phyloP scores from a whole-genome alignment of 2,888 invertebrate species.

The Argynnis bischoffii region DNA sequence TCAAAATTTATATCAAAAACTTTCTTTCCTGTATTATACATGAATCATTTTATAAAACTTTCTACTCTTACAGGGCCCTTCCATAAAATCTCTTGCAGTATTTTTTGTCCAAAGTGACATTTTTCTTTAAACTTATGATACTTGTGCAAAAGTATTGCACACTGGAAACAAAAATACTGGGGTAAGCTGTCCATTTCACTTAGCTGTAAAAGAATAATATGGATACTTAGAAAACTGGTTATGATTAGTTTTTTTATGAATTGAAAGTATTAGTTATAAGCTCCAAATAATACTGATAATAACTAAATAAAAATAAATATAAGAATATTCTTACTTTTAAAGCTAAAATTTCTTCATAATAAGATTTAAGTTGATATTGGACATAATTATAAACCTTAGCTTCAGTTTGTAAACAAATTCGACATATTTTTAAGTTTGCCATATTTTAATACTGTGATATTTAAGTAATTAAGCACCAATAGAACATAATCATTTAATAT shows the following conservation, averaged over 20 bases:
- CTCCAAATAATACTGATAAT: no score
- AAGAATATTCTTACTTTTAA: slow-evolving; percentile 51
- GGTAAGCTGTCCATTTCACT: slow-evolving; percentile 57
- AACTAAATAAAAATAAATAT: no score
- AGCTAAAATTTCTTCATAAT: slow-evolving; percentile 65
- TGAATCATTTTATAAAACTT: not conserved
- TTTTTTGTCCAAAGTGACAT: slow-evolving; percentile 57
- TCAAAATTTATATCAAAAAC: no score
- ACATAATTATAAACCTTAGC: slow-evolving; percentile 57
- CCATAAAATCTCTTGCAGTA: slow-evolving; percentile 56
- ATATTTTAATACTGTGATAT: slow-evolving; percentile 21
- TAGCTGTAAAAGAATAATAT: slow-evolving; percentile 48
- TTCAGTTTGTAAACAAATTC: slow-evolving; percentile 61
- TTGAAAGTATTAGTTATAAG: not conserved
- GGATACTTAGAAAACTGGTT: not conserved
- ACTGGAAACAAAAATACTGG: slow-evolving; percentile 65
- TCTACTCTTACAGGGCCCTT: slow-evolving; percentile 55
- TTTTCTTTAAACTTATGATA: slow-evolving; percentile 68
- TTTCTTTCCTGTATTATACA: not conserved
- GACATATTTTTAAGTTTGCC: slow-evolving; percentile 56
- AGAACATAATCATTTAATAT: not conserved
- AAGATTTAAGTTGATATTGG: slow-evolving; percentile 56
- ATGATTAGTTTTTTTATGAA: not conserved
- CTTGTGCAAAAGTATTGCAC: slow-evolving; percentile 62
- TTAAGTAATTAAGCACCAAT: not conserved